These are phyloP conservation scores for Melanotaenia pygmaea DNA, from an alignment of 2,797 vertebrate genomes.

Conservation along the genomic window DNA sequence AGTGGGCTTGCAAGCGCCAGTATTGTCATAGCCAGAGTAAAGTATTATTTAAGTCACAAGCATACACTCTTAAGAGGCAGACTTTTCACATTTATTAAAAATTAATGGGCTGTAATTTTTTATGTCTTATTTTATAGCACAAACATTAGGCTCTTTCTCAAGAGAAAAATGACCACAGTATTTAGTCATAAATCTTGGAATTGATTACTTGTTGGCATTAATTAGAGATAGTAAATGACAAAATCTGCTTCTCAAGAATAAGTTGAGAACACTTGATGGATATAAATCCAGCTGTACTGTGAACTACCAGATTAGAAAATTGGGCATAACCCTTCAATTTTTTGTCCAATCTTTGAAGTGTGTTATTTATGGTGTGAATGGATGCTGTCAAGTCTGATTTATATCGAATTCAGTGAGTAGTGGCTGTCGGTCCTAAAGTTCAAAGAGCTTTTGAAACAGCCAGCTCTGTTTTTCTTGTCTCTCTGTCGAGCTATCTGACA, in stretches of 20 bases:
- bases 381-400: constrained; percentile 77
- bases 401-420: constrained; percentile 69
- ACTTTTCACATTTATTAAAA: constrained; percentile 51
- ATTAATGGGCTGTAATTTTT: constrained; percentile 33
- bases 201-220: constrained; percentile 55
- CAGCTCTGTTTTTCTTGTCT: constrained; percentile 63
- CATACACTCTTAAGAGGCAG: constrained; percentile 51
- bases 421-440: constrained; percentile 75
- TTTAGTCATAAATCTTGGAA: constrained; percentile 40
- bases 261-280: constrained; percentile 32
- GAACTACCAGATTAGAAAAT: constrained; percentile 54
- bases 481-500: constrained; percentile 57
- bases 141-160: constrained; percentile 21
- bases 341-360: constrained; percentile 64
- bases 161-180: constrained; percentile 13
- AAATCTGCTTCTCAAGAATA: constrained; percentile 28
- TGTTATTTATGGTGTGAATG: constrained; percentile 77
- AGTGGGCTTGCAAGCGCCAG: constrained; percentile 53
- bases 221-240: constrained; percentile 34
- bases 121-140: constrained; percentile 26
- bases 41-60: constrained; percentile 58
- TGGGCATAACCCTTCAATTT: constrained; percentile 55
- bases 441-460: constrained; percentile 77
- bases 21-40: constrained; percentile 70
- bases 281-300: constrained; percentile 36